phyloP scores from a whole-genome alignment of 1,140 invertebrate species.

The Thalassaphorura encarpata region DNA sequence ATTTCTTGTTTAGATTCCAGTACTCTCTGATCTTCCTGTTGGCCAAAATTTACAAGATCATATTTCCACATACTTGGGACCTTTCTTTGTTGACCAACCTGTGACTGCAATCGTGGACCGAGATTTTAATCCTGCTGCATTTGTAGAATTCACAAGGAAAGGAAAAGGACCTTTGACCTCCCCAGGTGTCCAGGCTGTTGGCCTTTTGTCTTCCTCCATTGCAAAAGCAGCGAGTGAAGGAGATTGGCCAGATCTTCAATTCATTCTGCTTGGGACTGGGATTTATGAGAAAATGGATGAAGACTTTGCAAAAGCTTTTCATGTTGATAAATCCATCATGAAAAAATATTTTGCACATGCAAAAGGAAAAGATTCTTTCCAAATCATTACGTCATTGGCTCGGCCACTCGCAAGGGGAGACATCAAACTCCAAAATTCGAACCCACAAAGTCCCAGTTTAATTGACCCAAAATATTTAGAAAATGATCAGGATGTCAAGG shows the following conservation, averaged over 20 bases:
- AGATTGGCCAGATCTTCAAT: conserved; percentile 35
- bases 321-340: conserved; percentile 10
- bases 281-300: conserved; percentile 11
- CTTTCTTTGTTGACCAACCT: conserved; percentile 66
- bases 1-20: conserved; percentile 21
- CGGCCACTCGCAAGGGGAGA: conserved; percentile 13
- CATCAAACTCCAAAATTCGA: conserved; percentile 47
- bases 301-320: conserved; percentile 22
- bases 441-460: conserved; percentile 64
- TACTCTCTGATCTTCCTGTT: conserved; percentile 37
- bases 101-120: conserved; percentile 59
- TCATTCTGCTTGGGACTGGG: conserved; percentile 16
- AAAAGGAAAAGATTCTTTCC: conserved; percentile 25
- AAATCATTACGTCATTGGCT: conserved; percentile 21
- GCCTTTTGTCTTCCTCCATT: conserved; percentile 6
- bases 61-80: conserved; percentile 18
- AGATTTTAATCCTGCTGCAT: conserved; percentile 13
- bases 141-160: conserved; percentile 14
- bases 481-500: conserved; percentile 45
- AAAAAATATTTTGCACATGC: conserved; percentile 17
- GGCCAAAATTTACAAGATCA: conserved; percentile 38
- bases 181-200: conserved; percentile 10
- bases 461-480: conserved; percentile 71
- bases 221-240: conserved; percentile 21
- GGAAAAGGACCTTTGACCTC: conserved; percentile 22